Percentiles rank a stretch among this genome's conserved stretches.
These are phyloP conservation scores for Rhagophthalmus giganteus DNA, from an alignment of 2,888 invertebrate genomes.

Conservation along the genomic window DNA sequence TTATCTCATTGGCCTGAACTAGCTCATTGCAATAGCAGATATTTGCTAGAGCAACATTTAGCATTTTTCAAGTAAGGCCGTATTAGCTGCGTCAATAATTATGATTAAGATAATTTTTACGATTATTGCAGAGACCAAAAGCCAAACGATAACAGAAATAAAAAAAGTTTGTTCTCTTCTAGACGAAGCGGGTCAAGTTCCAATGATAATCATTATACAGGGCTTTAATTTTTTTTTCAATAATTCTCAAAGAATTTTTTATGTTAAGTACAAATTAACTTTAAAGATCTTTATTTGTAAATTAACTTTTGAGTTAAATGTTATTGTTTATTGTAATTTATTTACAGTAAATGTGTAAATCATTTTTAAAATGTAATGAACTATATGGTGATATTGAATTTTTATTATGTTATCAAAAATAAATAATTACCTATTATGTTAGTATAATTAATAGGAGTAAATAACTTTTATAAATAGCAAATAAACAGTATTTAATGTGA, in stretches of 20 bases:
- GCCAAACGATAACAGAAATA: conserved; percentile 41
- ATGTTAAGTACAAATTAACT: neutral
- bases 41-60: conserved; percentile 75
- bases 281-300: neutral
- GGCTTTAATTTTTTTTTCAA: conserved; percentile 44
- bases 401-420: too few species aligned
- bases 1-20: conserved; percentile 80
- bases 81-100: conserved; percentile 4
- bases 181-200: conserved; percentile 38
- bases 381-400: too few species aligned
- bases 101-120: conserved; percentile 4
- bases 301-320: too few species aligned
- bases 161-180: conserved; percentile 41
- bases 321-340: too few species aligned
- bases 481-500: too few species aligned
- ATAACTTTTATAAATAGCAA: too few species aligned
- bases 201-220: conserved; percentile 51
- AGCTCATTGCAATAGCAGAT: conserved; percentile 73
- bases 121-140: conserved; percentile 48
- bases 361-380: too few species aligned
- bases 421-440: too few species aligned
- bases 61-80: conserved; percentile 81
- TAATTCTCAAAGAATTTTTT: too few species aligned
- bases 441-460: too few species aligned
- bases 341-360: too few species aligned